Percentiles rank a stretch among this genome's conserved stretches.
Conservation (phyloP, 1,140 invertebrate genomes). For the Calycopis cecrops region DNA sequence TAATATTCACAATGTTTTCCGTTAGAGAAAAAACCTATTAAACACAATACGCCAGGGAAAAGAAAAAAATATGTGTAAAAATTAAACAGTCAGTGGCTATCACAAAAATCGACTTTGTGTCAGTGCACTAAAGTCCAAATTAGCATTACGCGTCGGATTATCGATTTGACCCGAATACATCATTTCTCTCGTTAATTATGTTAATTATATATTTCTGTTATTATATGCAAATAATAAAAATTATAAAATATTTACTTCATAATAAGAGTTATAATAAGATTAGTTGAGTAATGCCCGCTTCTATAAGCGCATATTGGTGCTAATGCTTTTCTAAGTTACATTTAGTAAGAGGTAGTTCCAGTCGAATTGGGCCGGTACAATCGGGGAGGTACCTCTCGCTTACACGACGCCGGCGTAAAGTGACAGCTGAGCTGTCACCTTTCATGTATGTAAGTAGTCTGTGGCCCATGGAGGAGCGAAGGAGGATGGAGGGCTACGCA, state of each 20-base stretch:
- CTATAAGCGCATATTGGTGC: too few species aligned
- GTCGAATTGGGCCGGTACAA: too few species aligned
- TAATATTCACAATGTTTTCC: neutral
- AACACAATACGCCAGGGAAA: slow-evolving; percentile 1
- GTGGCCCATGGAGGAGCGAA: too few species aligned
- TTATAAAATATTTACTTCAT: neutral
- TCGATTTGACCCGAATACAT: slow-evolving; percentile 8
- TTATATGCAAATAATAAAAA: slow-evolving; percentile 1
- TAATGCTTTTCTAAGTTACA: too few species aligned
- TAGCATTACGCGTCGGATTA: neutral
- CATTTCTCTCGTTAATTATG: slow-evolving; percentile 5
- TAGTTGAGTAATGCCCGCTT: too few species aligned
- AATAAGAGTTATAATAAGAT: too few species aligned
- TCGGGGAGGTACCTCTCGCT: too few species aligned
- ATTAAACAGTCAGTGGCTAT: neutral
- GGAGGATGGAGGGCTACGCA: too few species aligned
- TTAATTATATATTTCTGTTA: slow-evolving; percentile 4
- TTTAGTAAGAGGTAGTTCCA: too few species aligned
- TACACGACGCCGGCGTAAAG: too few species aligned
- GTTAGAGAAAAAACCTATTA: neutral
- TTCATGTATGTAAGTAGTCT: too few species aligned
- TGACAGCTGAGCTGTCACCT: too few species aligned
- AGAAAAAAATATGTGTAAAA: slow-evolving; percentile 4
- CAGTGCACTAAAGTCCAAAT: neutral
- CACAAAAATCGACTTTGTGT: neutral